Base-by-base conservation (phyloP, 92 coral and sea anemone species). In the Isaurus tuberculatus region DNA sequence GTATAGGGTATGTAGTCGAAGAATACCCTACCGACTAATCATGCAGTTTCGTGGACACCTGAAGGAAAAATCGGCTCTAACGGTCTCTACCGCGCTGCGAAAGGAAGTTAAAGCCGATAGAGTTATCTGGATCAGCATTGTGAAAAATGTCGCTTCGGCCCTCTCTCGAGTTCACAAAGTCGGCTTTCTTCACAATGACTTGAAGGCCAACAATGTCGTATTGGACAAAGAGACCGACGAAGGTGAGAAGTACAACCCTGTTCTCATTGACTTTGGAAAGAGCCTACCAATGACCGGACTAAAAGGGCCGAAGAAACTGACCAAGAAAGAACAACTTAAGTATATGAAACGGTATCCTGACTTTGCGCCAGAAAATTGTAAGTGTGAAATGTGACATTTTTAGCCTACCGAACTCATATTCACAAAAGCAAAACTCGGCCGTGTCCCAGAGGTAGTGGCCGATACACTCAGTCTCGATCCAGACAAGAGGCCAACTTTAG, bases 21-120 rank as follows among this genome's bases (percentile, higher is more conserved):
- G 16, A 72, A 32, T 63, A 43, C 44, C 27, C 26, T 36, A 8
- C n/a, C 42, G 65, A 82, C 87, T 30, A 20, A 6, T n/a, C 29
- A 57, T 57, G 65, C 65, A 87, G 66, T 87, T 81, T 64, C 87
- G 81, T 75, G 90, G 90, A 49, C 73, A 77, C 17, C 51, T 31
- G 43, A 65, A 46, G 17, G 30, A 23, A 13, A 34, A 74, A n/a
- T 27, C 25, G 65, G 55, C 80, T 19, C 34, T 74, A n/a, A 74
- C 80, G 23, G 26, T 44, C 6, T 74, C 80, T 34, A 37, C 64
- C 8, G 80, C 65, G 2, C 64, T 72, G 33, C 37, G 60, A 30
- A 72, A 72, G 20, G 5, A 32, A 29, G 20, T 72, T 26, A n/a
- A 46, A 4, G 53, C 53, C 15, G 53, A 48, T 5, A 13, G 55